These are phyloP conservation scores for Ceratoteleas bidentatus DNA, from an alignment of 1,140 invertebrate genomes.

Conservation along the genomic window DNA sequence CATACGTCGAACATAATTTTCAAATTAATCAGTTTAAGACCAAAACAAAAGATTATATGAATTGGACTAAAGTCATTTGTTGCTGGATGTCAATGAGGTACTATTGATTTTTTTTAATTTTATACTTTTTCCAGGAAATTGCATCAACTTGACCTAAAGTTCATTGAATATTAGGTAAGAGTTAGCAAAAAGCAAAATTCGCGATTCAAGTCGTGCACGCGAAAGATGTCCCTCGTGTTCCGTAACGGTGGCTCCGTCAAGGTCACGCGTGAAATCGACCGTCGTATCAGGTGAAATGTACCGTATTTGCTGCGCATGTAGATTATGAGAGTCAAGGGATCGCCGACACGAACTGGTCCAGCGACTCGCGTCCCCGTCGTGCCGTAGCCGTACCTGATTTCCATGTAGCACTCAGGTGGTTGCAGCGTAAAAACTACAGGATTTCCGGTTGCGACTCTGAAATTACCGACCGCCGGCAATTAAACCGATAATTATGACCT, in stretches of 20 bases:
- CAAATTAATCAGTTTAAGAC: too few species aligned
- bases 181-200: too few species aligned
- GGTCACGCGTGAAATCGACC: constrained; percentile 32
- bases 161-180: too few species aligned
- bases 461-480: constrained; percentile 67
- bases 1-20: too few species aligned
- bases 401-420: constrained; percentile 97
- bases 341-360: constrained; percentile 94
- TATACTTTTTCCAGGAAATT: constrained; percentile 17
- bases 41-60: too few species aligned
- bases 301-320: constrained; percentile 97
- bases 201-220: too few species aligned
- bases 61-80: too few species aligned
- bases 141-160: too few species aligned
- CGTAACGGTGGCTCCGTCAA: constrained; percentile 34
- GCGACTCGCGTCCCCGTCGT: constrained; percentile 90
- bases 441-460: constrained; percentile 94
- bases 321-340: constrained; percentile 94
- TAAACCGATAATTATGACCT: constrained; percentile 50
- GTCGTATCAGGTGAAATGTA: constrained; percentile 74
- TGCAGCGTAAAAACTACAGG: constrained; percentile 96
- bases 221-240: constrained; percentile 28
- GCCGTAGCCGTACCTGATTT: constrained; percentile 94
- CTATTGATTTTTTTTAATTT: too few species aligned
- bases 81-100: too few species aligned